Evolutionary conservation across 2,113 vertebrate species (phyloP), one percentile per base, ranked within the genome.

Genomic region (Ictidomys tridecemlineatus): DNA sequence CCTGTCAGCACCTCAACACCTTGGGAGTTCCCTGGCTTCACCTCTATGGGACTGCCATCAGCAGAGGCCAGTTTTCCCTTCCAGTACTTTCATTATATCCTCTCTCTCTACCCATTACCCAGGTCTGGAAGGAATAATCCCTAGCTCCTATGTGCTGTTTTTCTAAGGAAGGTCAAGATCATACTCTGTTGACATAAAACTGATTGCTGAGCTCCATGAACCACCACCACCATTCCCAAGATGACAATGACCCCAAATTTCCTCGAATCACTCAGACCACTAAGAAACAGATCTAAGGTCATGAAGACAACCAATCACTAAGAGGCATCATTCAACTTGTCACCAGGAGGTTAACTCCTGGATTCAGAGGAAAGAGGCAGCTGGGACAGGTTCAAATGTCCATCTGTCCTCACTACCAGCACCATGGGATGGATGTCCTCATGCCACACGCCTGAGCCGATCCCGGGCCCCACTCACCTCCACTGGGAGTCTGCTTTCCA

Each of bases 21-120:
- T 82, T 56, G n/a, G 24, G 14, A 37, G 79, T n/a, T 22, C 17
- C 58, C 32, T 4, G 32, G 63, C 26, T 39, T 48, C 69, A 26
- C 61, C 28, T n/a, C 85, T 42, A 8, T 26, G 9, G 30, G 28
- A 48, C 61, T 82, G 58, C 67, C 45, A 18, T 48, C 34, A 20
- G 53, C 93, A 78, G 37, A 5, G 42, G 77, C 78, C 7, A 45
- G 45, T 45, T 58, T 58, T 22, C 56, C 20, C 48, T 74, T 37
- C 24, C 18, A 11, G 82, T 4, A 34, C 51, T 28, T 69, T 9
- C 12, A 20, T 16, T 42, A 32, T 5, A 13, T 22, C 51, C 53
- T n/a, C 74, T 45, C 24, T 2, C 42, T 1, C 30, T 1, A 18
- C 12, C 24, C 17, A 5, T 18, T 9, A 0, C 24, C n/a, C 16